Percentiles rank a stretch among this genome's conserved stretches.
These are phyloP conservation scores for Sinocyclocheilus grahami DNA, from an alignment of 2,113 vertebrate genomes.

Conservation along the genomic window DNA sequence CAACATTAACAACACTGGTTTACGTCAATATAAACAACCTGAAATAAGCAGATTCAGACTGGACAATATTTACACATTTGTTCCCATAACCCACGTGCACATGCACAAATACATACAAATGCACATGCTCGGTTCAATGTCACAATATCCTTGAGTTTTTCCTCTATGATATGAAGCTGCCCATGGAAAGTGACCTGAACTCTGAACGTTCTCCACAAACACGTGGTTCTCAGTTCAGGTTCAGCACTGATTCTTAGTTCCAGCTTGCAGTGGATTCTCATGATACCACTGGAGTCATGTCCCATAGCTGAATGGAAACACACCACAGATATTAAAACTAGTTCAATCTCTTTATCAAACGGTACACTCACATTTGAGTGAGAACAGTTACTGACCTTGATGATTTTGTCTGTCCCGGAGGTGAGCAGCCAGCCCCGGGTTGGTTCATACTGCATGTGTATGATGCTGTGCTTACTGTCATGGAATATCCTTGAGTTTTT, in stretches of 20 bases:
- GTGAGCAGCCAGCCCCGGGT: slow-evolving; percentile 92
- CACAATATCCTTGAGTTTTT: slow-evolving; percentile 12
- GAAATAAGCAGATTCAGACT: slow-evolving; percentile 16
- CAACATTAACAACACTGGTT: slow-evolving; percentile 20
- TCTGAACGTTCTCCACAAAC: background rate
- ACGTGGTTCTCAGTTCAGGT: background rate
- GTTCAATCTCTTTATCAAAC: background rate
- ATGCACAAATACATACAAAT: slow-evolving; percentile 34
- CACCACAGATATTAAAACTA: background rate
- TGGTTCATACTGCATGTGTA: slow-evolving; percentile 92
- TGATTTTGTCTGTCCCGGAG: slow-evolving; percentile 90
- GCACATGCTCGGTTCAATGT: background rate
- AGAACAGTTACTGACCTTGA: slow-evolving; percentile 82
- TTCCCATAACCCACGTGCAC: slow-evolving; percentile 26
- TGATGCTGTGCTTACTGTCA: slow-evolving; percentile 91
- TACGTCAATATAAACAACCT: background rate
- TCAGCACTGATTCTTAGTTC: background rate
- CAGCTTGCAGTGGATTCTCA: slow-evolving; percentile 70
- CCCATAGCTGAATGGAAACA: slow-evolving; percentile 86
- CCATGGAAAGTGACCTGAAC: background rate
- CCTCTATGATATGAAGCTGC: background rate
- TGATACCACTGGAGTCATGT: slow-evolving; percentile 96
- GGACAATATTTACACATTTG: slow-evolving; percentile 12
- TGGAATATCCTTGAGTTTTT: slow-evolving; percentile 60
- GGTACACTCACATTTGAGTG: background rate